Conservation (phyloP, 2,113 vertebrate species). For the Lepidothrix coronata region DNA sequence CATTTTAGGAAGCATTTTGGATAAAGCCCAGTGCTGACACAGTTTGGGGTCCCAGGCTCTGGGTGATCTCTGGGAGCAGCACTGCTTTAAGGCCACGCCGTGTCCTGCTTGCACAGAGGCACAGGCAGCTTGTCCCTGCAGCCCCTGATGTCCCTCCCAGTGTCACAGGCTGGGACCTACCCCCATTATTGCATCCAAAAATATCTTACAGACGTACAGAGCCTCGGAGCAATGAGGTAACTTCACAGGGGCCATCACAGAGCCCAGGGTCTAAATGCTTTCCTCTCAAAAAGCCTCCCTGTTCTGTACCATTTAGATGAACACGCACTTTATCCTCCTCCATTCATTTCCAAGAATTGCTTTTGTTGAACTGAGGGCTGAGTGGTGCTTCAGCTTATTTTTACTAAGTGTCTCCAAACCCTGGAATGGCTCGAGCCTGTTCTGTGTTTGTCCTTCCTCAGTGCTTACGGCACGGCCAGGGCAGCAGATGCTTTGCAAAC, state of each 20-base stretch:
- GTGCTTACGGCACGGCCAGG: background rate
- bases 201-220: background rate
- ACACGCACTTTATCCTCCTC: background rate
- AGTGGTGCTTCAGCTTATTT: constrained; percentile 37
- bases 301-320: background rate
- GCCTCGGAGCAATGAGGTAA: fast-evolving
- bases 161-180: fast-evolving
- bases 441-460: background rate
- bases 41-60: fast-evolving
- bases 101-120: background rate
- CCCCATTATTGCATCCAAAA: fast-evolving
- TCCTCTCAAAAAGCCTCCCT: background rate
- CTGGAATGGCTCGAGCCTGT: background rate
- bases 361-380: background rate
- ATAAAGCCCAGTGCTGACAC: background rate
- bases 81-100: background rate
- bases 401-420: background rate
- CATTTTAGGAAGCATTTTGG: background rate
- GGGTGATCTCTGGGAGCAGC: background rate
- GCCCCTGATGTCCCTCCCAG: fast-evolving
- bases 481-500: background rate
- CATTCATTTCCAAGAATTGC: background rate
- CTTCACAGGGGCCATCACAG: background rate
- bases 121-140: background rate
- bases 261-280: background rate